Evolutionary conservation across 2,113 vertebrate genomes (phyloP).

Genomic region (Channa maculata): DNA sequence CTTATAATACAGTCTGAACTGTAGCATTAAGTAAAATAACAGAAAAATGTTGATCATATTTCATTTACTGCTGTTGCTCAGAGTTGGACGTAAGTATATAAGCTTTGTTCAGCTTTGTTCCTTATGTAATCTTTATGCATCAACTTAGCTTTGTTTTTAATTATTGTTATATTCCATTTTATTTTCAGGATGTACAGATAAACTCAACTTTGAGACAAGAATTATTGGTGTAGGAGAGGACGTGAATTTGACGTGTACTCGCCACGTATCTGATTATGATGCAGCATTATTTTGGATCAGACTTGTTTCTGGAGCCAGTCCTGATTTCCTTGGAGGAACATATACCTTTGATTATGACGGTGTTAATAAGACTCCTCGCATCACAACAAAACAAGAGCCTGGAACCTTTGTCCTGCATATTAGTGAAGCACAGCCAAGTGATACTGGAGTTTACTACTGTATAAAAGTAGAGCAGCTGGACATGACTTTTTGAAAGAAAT

Average conservation of each 20-base stretch:
- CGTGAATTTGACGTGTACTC: neutral
- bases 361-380: fast-evolving
- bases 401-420: conserved; percentile 43
- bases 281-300: conserved; percentile 41
- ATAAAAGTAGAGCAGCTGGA: neutral
- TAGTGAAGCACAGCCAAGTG: conserved; percentile 3
- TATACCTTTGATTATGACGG: fast-evolving
- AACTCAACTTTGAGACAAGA: neutral
- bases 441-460: conserved; percentile 58
- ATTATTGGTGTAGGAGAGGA: conserved; percentile 18
- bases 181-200: conserved; percentile 21
- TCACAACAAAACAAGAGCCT: conserved; percentile 13
- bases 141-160: too few relatives aligned
- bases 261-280: fast-evolving
- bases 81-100: conserved; percentile 44
- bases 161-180: too few relatives aligned
- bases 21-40: fast-evolving
- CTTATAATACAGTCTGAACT: too few relatives aligned
- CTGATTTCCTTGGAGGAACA: conserved; percentile 39
- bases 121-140: too few relatives aligned
- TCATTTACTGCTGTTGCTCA: conserved; percentile 30
- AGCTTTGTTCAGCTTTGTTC: too few relatives aligned
- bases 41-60: conserved; percentile 37
- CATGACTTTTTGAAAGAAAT: neutral
- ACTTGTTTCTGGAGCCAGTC: conserved; percentile 42